A percentile compares a stretch with the other conserved stretches of the same genome.
Conservation (phyloP, 2,113 vertebrate genomes). For the Lepisosteus osseus region DNA sequence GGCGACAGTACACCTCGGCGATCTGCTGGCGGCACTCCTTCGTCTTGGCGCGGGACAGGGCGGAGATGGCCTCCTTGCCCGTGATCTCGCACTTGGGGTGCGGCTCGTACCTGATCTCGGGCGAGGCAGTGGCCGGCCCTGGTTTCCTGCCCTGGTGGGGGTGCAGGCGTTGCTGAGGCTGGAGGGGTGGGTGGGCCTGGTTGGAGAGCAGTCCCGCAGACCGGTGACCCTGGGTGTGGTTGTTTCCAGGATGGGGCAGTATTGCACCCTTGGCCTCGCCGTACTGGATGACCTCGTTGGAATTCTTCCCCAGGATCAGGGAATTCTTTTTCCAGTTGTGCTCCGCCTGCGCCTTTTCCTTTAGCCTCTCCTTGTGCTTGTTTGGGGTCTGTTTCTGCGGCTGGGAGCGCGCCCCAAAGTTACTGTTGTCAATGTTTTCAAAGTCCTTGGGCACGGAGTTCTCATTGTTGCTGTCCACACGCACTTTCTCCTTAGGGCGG, state of each 20-base stretch:
- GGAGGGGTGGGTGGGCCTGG: slow-evolving; percentile 52
- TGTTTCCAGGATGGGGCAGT: slow-evolving; percentile 6
- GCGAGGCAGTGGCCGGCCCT: slow-evolving; percentile 36
- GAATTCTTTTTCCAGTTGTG: slow-evolving; percentile 64
- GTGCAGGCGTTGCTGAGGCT: slow-evolving; percentile 48
- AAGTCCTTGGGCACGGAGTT: slow-evolving; percentile 98
- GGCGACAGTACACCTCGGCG: slow-evolving; percentile 84
- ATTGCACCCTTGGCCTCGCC: slow-evolving; percentile 40
- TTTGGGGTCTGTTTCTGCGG: slow-evolving; percentile 74
- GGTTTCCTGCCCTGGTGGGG: slow-evolving; percentile 39
- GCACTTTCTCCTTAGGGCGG: slow-evolving; percentile 85
- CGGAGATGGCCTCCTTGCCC: slow-evolving; percentile 92
- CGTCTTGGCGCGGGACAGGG: slow-evolving; percentile 84
- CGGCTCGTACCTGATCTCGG: slow-evolving; percentile 76
- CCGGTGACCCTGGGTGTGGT: slow-evolving; percentile 7
- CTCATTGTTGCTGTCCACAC: slow-evolving; percentile 97
- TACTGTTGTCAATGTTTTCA: slow-evolving; percentile 96
- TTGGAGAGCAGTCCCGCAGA: slow-evolving; percentile 38
- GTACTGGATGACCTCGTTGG: slow-evolving; percentile 69
- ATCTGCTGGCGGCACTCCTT: slow-evolving; percentile 89
- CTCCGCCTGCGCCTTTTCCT: slow-evolving; percentile 72
- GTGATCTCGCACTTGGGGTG: slow-evolving; percentile 86
- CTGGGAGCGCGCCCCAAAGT: slow-evolving; percentile 87
- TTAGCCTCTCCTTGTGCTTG: slow-evolving; percentile 77
- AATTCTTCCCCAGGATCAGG: slow-evolving; percentile 60